phyloP scores from a whole-genome alignment of 1,140 invertebrate genomes.

The Hetaerina americana region DNA sequence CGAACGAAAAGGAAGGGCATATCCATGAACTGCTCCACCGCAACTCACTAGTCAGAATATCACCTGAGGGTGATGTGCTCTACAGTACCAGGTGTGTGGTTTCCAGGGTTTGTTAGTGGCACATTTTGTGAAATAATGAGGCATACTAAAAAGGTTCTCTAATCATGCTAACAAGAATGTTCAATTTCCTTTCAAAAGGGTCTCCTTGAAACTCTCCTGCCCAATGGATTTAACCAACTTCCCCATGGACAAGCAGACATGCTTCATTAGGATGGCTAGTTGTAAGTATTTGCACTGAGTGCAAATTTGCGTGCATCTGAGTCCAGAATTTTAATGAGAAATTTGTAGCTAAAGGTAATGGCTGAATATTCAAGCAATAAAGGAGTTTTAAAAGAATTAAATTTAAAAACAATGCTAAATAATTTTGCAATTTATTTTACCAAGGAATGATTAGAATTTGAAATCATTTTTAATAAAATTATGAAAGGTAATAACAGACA shows the following conservation, averaged over 20 bases:
- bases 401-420: too few species aligned
- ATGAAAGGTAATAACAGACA: too few species aligned
- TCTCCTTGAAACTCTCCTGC: constrained; percentile 31
- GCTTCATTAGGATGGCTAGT: constrained; percentile 32
- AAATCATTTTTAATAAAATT: too few species aligned
- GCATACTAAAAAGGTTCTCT: neutral
- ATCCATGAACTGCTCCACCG: constrained; percentile 32
- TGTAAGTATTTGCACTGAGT: constrained; percentile 30
- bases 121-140: too few species aligned
- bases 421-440: too few species aligned
- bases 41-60: constrained; percentile 30
- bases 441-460: too few species aligned
- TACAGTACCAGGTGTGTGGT: constrained; percentile 31
- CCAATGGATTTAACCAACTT: constrained; percentile 35
- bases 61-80: constrained; percentile 33
- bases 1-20: constrained; percentile 35
- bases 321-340: too few species aligned
- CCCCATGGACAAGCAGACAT: constrained; percentile 34
- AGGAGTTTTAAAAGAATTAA: too few species aligned
- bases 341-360: too few species aligned
- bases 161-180: neutral
- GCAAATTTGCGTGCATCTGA: too few species aligned
- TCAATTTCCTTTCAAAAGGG: constrained; percentile 19
- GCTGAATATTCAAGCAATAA: too few species aligned
- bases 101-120: neutral